A percentile compares a stretch with the other conserved stretches of the same genome.
Conservation (phyloP, 2,113 vertebrate genomes). For the Chionomys nivalis region DNA sequence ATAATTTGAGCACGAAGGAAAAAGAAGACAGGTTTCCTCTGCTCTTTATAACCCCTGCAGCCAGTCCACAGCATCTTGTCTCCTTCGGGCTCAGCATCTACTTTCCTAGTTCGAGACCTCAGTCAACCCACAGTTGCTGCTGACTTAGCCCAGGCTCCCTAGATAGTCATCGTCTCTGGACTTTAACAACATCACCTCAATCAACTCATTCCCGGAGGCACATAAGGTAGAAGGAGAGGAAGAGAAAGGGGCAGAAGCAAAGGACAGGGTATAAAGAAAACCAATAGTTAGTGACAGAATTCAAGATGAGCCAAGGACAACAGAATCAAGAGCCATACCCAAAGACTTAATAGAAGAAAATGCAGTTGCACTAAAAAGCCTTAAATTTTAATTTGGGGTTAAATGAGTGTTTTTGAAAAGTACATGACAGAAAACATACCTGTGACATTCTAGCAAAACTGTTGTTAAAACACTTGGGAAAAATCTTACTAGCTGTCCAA, state of each 20-base stretch:
- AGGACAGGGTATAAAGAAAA: neutral
- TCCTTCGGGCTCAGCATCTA: neutral
- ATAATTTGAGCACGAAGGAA: neutral
- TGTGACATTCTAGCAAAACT: neutral
- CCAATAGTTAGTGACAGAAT: neutral
- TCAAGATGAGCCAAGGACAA: neutral
- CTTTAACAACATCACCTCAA: neutral
- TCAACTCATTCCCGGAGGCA: neutral
- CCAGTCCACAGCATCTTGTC: neutral
- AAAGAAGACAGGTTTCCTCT: neutral
- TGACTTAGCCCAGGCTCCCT: neutral
- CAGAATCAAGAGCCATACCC: neutral
- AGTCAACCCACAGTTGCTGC: neutral
- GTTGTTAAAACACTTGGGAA: neutral
- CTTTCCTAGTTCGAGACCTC: neutral
- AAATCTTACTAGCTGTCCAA: neutral
- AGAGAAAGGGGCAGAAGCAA: neutral
- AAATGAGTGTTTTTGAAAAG: neutral
- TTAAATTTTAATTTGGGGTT: neutral
- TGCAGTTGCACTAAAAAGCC: neutral
- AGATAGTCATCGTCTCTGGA: neutral
- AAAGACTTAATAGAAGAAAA: conserved; percentile 11
- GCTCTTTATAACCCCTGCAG: neutral
- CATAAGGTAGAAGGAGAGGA: neutral
- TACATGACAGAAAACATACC: neutral